Evolutionary conservation across 2,888 invertebrate species (phyloP).

Genomic region (Cantharis flavilabris): DNA sequence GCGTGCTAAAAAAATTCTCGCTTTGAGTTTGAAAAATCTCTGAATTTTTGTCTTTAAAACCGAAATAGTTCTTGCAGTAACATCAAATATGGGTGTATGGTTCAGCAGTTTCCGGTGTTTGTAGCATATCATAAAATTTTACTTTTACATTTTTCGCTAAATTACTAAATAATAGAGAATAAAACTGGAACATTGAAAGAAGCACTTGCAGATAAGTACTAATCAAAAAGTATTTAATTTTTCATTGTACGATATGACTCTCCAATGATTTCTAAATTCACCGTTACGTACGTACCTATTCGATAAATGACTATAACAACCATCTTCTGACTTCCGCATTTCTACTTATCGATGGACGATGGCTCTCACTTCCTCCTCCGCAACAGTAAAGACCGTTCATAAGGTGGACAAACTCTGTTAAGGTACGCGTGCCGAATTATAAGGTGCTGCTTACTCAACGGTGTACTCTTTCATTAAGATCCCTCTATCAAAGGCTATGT

Average conservation of each 20-base stretch:
- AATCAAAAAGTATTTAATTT: background rate
- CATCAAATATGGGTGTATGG: background rate
- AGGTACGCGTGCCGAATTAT: constrained; percentile 33
- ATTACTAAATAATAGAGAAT: background rate
- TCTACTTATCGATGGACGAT: constrained; percentile 31
- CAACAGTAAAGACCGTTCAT: constrained; percentile 13
- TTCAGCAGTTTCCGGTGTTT: background rate
- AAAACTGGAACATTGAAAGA: background rate
- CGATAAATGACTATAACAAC: constrained; percentile 29
- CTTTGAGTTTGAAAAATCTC: background rate
- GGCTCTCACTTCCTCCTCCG: constrained; percentile 32
- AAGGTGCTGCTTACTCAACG: constrained; percentile 32
- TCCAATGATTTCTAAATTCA: constrained; percentile 27
- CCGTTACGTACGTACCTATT: constrained; percentile 25
- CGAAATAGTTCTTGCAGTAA: background rate
- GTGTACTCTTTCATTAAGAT: constrained; percentile 30
- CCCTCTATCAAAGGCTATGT: constrained; percentile 18
- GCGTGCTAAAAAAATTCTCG: background rate
- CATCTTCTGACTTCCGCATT: constrained; percentile 32
- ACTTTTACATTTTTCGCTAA: background rate
- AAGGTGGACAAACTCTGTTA: constrained; percentile 31
- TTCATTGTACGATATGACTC: constrained; percentile 19
- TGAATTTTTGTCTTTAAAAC: too few relatives aligned
- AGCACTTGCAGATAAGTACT: background rate
- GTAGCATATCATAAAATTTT: constrained; percentile 1